Percentiles rank a stretch among this genome's conserved stretches.
Conservation (phyloP, 2,888 invertebrate genomes). For the Sminthurinus aureus region DNA sequence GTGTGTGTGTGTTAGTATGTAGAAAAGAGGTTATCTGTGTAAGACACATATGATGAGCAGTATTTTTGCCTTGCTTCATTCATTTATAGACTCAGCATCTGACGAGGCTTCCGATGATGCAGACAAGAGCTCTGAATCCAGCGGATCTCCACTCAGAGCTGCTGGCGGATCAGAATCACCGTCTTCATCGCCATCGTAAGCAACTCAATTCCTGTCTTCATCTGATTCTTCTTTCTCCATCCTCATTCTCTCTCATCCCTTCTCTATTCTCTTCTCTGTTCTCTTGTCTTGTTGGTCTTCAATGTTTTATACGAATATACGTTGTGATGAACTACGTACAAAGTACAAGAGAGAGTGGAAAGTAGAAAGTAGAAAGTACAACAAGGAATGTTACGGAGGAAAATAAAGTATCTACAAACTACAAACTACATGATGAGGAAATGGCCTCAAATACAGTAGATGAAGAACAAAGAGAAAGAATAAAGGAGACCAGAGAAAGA, state of each 20-base stretch:
- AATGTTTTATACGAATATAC: not conserved
- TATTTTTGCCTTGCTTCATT: slow-evolving; percentile 34
- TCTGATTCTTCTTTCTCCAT: slow-evolving; percentile 7
- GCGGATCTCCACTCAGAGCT: slow-evolving; percentile 41
- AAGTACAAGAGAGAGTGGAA: no score
- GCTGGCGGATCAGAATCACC: slow-evolving; percentile 48
- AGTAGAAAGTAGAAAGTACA: no score
- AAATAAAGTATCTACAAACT: no score
- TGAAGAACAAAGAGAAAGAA: not conserved
- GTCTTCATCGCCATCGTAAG: slow-evolving; percentile 50
- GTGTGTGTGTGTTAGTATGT: not conserved
- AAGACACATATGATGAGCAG: slow-evolving; percentile 19
- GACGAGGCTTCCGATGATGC: slow-evolving; percentile 49
- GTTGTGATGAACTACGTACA: not conserved
- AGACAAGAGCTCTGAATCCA: slow-evolving; percentile 48
- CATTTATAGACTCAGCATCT: slow-evolving; percentile 42
- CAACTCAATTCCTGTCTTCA: slow-evolving; percentile 11
- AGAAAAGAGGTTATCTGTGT: slow-evolving; percentile 4
- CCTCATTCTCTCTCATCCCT: not conserved
- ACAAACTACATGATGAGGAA: not conserved
- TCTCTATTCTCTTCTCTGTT: not conserved
- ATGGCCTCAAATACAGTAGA: not conserved
- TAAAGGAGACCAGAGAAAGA: not conserved
- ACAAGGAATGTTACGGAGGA: no score
- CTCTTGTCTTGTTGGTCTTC: not conserved